phyloP scores from a whole-genome alignment of 2,888 invertebrate genomes.

The Philereme vetulata region DNA sequence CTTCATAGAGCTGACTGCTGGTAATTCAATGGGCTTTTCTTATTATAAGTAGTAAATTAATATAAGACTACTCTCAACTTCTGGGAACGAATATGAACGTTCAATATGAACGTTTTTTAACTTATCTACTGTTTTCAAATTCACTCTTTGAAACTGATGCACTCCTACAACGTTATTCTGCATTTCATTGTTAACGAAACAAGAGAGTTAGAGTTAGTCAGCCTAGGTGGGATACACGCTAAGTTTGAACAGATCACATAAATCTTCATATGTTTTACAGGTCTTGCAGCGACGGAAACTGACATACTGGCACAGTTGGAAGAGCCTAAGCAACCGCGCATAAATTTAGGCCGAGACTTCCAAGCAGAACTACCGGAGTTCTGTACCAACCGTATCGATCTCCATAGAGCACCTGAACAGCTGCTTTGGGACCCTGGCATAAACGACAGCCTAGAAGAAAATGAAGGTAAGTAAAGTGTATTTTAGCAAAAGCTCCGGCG shows the following conservation, averaged over 20 bases:
- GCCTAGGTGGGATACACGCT: background rate
- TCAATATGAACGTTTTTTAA: too few species aligned
- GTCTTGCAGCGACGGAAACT: constrained; percentile 54
- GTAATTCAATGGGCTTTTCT: constrained; percentile 41
- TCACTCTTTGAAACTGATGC: too few species aligned
- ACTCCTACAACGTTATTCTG: background rate
- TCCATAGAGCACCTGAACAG: constrained; percentile 86
- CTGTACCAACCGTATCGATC: constrained; percentile 75
- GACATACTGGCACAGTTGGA: constrained; percentile 66
- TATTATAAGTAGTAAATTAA: background rate
- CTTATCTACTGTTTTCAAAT: too few species aligned
- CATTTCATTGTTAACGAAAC: background rate
- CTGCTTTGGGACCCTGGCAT: constrained; percentile 95
- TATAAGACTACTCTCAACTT: too few species aligned
- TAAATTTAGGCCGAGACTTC: constrained; percentile 94
- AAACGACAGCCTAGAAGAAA: constrained; percentile 87
- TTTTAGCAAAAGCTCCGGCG: too few species aligned
- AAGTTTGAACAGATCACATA: background rate
- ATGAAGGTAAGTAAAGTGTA: constrained; percentile 84
- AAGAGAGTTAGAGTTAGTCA: too few species aligned
- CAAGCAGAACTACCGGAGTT: constrained; percentile 91
- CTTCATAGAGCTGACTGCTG: constrained; percentile 83
- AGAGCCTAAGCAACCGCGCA: constrained; percentile 86
- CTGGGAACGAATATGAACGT: too few species aligned
- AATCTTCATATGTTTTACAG: constrained; percentile 36